Percentiles rank a stretch among this genome's conserved stretches.
Conservation (phyloP, 2,888 invertebrate genomes). For the Imbricaverruca yamaguchii region DNA sequence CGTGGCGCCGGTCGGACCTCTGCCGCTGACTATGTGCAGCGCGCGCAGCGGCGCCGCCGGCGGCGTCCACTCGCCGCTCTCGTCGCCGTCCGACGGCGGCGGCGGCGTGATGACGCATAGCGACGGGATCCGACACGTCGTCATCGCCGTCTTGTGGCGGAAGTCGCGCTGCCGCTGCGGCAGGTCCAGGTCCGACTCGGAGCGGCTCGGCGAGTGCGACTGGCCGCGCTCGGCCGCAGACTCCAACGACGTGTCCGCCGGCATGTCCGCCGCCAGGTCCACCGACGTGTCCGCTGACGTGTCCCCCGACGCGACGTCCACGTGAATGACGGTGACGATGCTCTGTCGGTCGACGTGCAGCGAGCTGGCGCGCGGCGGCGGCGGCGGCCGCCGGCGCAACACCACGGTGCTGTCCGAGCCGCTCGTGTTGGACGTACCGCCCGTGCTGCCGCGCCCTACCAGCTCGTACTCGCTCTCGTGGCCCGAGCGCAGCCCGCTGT, state of each 20-base stretch:
- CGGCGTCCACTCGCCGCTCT: conserved; percentile 38
- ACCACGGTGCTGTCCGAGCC: conserved; percentile 35
- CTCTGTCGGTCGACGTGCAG: conserved; percentile 32
- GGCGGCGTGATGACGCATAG: conserved; percentile 87
- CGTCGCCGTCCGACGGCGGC: conserved; percentile 58
- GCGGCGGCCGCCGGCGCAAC: conserved; percentile 39
- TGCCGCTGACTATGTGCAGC: neutral
- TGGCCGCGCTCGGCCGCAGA: neutral
- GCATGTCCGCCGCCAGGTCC: conserved; percentile 46
- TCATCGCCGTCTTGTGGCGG: conserved; percentile 75
- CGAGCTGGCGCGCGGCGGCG: conserved; percentile 33
- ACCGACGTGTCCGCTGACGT: neutral
- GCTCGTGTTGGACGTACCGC: conserved; percentile 1
- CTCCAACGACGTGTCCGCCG: conserved; percentile 39
- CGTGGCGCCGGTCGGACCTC: neutral
- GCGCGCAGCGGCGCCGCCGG: neutral
- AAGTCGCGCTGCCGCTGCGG: conserved; percentile 43
- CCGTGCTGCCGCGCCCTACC: neutral
- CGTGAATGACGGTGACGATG: conserved; percentile 33
- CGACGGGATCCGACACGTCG: conserved; percentile 78
- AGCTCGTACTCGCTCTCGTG: conserved; percentile 13
- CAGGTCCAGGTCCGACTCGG: conserved; percentile 39
- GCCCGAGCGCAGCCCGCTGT: conserved; percentile 64
- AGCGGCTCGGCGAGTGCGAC: neutral
- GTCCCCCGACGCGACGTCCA: conserved; percentile 29